Base-by-base conservation (phyloP, 2,888 invertebrate species). In the Papilio elwesi region DNA sequence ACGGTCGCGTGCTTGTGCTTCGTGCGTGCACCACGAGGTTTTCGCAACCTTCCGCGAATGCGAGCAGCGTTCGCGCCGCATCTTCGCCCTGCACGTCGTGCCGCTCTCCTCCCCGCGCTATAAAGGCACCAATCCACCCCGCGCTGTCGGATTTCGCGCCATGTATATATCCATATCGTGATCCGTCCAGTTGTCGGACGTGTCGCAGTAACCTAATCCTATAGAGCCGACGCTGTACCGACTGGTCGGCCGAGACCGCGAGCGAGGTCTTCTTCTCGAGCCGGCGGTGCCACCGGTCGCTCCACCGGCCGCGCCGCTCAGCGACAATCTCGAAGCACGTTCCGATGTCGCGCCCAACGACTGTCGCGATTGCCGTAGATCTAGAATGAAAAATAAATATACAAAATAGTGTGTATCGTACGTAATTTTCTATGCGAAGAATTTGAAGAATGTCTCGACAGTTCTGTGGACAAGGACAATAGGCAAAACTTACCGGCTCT, bases 121-220 rank as follows among this genome's bases (percentile, higher is more conserved):
- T 94, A 97, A 96, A 77, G 97, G 97, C 86, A 97, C 97, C 84
- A 97, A 93, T 77, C 97, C 97, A 85, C 97, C 96, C 83, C 97
- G 95, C 73, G 97, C 96, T 66, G 97, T 97, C 76, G 97, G 97
- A 93, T 98, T 98, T 84, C 98, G 95, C 74, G 98, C 97, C 96
- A 98, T 98, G 91, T 98, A 98, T 83, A 98, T 98, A 82, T 98
- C 98, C 97, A 98, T 98, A 87, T 98, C 98, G 89, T 98, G 98
- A 90, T 98, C 98, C 80, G 98, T 98, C 98, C 98, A 98, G 89
- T 97, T 97, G 87, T 97, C 97, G 68, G 97, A 97, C 86, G 97
- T 98, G 87, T 98, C 98, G 88, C 97, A 97, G 89, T 97, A 97
- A 87, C 97, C 97, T 83, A 97, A 94, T 63, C 97, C 97, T 81